Evolutionary conservation across 2,113 vertebrate genomes (phyloP), one percentile per base, ranked within the genome.

Genomic region (Ptilonorhynchus violaceus): DNA sequence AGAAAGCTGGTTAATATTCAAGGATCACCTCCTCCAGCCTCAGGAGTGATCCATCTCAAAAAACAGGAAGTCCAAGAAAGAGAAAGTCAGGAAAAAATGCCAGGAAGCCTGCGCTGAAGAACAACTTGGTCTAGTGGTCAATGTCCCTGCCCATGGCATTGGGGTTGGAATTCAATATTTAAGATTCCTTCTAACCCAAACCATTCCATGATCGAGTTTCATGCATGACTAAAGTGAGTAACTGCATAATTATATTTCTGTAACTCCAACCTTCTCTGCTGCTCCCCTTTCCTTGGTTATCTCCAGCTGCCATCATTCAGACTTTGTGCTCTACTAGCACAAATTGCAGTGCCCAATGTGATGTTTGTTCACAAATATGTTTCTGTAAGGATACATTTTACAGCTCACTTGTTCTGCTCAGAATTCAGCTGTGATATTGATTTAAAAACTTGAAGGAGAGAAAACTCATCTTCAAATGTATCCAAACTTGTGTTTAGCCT

Each of bases 221-320:
- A 6, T 18, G 67, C 6, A 0, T 94, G 88, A 86, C 82, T 82
- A 13, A 88, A 73, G 46, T 33, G 68, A 77, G 53, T 42, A 64
- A 83, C 62, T 27, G 18, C 30, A 6, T 30, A 10, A 41, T 30
- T 58, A 17, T 6, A 44, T 55, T 67, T 69, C 53, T 88, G 49
- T 52, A 79, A 33, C 44, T 63, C 39, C 46, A 41, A 22, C 42
- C 44, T 64, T 33, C 53, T 79, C 44, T 58, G n/a, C 82, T 55
- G 62, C 2, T 3, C 28, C 53, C 11, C 49, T 73, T n/a, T 37
- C 58, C 70, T 77, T 0, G 0, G 1, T 2, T 14, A 44, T 58
- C 28, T 62, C 49, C 50, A 52, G 28, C 16, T 49, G 41, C 14
- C 70, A 24, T 83, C 79, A 18, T 16, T 47, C 27, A 56, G 47